Evolutionary conservation across 30 jellyfish, hydroid and myxozoan species (phyloP), one percentile per base, ranked within the genome.

Genomic region (Rhopilema esculentum): DNA sequence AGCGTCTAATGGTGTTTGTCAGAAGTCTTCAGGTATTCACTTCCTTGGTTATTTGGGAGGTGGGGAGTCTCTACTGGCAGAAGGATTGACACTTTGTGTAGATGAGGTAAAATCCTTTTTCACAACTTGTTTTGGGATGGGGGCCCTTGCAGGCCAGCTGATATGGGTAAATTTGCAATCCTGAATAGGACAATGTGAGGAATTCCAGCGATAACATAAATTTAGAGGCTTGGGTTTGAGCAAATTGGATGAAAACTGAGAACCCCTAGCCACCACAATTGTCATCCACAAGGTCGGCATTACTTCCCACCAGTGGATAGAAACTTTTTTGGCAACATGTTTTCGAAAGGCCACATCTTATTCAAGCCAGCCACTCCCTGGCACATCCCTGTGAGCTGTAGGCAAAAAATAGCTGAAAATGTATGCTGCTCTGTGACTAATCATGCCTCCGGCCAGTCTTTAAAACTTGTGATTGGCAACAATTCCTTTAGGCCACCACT

Each of bases 371-470:
- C 89, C 89, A 53, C 16, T 17, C 48, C 68, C 67, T 18, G 66
- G 30, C 16, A 65, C n/a, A 22, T 62, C 89, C 23, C 79, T 27
- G 66, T 26, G 7, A 0, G 89, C 79, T 0, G 77, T 52, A 0
- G 61, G 28, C 33, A 79, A 19, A 21, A 79, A 79, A 79, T 79
- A 61, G 78, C 67, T 23, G 27, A 79, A 28, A 25, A 79, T 17
- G 31, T 65, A 79, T 25, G 23, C 31, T 4, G 65, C 25, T 32
- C 21, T 21, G 66, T 40, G 26, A 49, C 75, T 17, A 74, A 18
- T 51, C 86, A 76, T 49, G 74, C 75, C 69, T 76, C 75, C 1
- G 86, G 75, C 86, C 86, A 76, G 50, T 76, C 75, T 0, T 19
- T 16, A 50, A 76, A 50, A 12, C 24, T 40, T 23, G 26, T 52